These are phyloP conservation scores for Ptychochromis oligacanthus DNA, from an alignment of 2,113 vertebrate genomes.

Conservation along the genomic window DNA sequence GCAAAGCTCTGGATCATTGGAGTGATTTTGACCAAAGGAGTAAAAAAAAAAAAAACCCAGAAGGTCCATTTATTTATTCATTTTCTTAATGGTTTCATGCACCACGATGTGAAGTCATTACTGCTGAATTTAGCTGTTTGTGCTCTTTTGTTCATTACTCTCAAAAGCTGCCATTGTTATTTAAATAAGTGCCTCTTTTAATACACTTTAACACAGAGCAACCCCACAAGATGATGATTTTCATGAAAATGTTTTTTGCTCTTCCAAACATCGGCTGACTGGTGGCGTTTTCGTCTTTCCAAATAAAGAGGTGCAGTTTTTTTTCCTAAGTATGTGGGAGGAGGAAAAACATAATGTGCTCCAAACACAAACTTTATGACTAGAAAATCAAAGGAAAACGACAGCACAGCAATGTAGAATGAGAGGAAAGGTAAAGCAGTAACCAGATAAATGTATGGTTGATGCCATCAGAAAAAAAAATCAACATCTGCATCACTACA, in stretches of 20 bases:
- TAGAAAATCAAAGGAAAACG: not conserved
- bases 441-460: not conserved
- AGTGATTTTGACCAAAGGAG: not conserved
- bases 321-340: not conserved
- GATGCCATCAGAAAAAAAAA: not conserved
- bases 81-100: not conserved
- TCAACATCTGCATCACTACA: no score
- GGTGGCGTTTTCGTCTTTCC: not conserved
- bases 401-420: not conserved
- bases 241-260: not conserved
- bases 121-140: not conserved
- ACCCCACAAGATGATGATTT: not conserved
- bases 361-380: not conserved
- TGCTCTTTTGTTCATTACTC: not conserved
- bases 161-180: not conserved
- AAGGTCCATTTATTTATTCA: not conserved
- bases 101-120: not conserved
- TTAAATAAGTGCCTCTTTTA: not conserved
- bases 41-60: not conserved
- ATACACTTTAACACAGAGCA: not conserved
- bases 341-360: not conserved
- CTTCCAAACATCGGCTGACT: not conserved
- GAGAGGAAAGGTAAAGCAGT: not conserved
- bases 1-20: not conserved
- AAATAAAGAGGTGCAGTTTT: not conserved